Conservation (phyloP, 1,140 invertebrate genomes). For the Maniola jurtina region DNA sequence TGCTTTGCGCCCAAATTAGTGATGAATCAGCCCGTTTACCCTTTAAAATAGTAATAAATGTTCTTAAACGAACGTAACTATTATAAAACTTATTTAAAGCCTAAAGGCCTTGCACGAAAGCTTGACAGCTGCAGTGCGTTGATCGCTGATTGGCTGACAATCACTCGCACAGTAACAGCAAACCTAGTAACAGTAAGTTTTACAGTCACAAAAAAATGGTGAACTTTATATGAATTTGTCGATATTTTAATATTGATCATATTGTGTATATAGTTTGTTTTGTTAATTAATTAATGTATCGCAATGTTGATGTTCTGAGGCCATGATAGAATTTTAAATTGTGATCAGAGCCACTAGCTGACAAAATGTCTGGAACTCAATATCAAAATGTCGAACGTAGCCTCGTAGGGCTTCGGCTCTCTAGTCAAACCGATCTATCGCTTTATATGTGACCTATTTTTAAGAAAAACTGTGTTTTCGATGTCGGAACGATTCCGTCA, state of each 20-base stretch:
- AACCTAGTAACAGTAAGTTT: background rate
- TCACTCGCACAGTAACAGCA: too few relatives aligned
- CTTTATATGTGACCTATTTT: constrained; percentile 30
- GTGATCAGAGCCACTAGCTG: constrained; percentile 30
- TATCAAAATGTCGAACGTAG: constrained; percentile 22
- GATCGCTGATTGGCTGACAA: too few relatives aligned
- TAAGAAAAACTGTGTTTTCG: constrained; percentile 19
- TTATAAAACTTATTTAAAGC: background rate
- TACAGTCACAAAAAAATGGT: background rate
- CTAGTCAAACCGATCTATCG: constrained; percentile 27
- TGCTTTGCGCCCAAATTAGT: background rate
- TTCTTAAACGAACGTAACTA: background rate
- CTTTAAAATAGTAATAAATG: constrained; percentile 15
- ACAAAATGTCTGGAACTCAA: constrained; percentile 30
- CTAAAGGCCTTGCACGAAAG: background rate
- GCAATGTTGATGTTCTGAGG: constrained; percentile 65
- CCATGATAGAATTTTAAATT: constrained; percentile 45
- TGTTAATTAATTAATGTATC: constrained; percentile 72
- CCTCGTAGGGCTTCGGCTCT: constrained; percentile 25
- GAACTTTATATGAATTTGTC: constrained; percentile 32
- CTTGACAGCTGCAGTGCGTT: too few relatives aligned
- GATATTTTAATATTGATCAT: constrained; percentile 64
- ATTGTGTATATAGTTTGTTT: constrained; percentile 73
- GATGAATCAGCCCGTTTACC: constrained; percentile 1
- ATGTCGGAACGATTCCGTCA: constrained; percentile 13